Evolutionary conservation across 37 sponge, comb jelly and placozoan genomes (phyloP), one percentile per base, ranked within the genome.

Genomic region (Bolinopsis microptera): DNA sequence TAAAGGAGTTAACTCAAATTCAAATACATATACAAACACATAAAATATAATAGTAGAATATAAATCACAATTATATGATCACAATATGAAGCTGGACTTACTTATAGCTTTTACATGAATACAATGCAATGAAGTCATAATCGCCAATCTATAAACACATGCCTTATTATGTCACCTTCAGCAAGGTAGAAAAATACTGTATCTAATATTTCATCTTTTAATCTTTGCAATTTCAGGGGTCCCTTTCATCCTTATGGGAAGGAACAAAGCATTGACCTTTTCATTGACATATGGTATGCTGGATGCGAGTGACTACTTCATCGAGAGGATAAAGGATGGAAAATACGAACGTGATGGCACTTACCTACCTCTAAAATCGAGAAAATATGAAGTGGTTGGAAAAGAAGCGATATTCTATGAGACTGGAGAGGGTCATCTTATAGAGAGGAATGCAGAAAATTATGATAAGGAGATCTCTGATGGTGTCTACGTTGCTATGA

Each of bases 211-310:
- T n/a, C n/a, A n/a, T n/a, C n/a, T n/a, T n/a, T n/a, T n/a, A n/a
- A n/a, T n/a, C n/a, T n/a, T n/a, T n/a, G n/a, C n/a, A n/a, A n/a
- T n/a, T n/a, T n/a, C 90, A 86, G 90, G 90, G 0, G 39, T 86
- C 2, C 90, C 90, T 30, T 18, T 86, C 3, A 24, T 86, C 0
- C 40, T 86, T 8, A 86, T 86, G 90, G 90, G 90, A 16, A 86
- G 90, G 26, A 39, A 38, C 26, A 86, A 39, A 0, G 61, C 37
- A n/a, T 22, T 86, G 8, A 39, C 90, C 8, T 86, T 86, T 25
- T 27, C 90, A 23, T 40, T 86, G 30, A 86, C 90, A 41, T 86
- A 86, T 40, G 90, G 90, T 1, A 86, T 86, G 90, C 18, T 86
- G 61, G 90, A 86, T 27, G 39, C 39, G 90, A 48, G 38, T 40